phyloP scores from a whole-genome alignment of 2,888 invertebrate species.

The Panopea generosa region DNA sequence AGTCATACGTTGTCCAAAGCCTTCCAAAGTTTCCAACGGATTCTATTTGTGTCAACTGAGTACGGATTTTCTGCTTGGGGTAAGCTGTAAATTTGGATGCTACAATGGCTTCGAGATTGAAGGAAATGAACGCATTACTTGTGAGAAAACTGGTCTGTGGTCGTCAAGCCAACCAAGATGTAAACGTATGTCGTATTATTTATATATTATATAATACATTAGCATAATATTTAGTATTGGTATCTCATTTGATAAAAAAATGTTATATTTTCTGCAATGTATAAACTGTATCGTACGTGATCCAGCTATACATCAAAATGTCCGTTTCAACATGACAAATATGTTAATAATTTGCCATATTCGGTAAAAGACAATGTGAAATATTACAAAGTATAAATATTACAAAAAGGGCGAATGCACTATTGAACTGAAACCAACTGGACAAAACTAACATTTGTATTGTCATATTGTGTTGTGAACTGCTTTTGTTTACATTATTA shows the following conservation, averaged over 20 bases:
- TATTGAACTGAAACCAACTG: too few species aligned
- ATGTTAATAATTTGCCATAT: not conserved
- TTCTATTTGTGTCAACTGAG: slow-evolving; percentile 36
- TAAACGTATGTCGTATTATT: slow-evolving; percentile 24
- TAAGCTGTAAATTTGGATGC: slow-evolving; percentile 37
- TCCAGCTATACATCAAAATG: too few species aligned
- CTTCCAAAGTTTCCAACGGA: slow-evolving; percentile 19
- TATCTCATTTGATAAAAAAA: too few species aligned
- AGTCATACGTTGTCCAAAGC: slow-evolving; percentile 12
- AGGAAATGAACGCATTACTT: not conserved
- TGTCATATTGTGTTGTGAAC: too few species aligned
- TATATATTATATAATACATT: too few species aligned
- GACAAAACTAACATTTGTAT: too few species aligned
- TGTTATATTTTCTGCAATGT: too few species aligned
- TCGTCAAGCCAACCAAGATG: not conserved
- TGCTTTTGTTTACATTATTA: too few species aligned
- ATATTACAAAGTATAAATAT: too few species aligned
- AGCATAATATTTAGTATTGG: not conserved
- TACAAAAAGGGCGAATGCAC: too few species aligned
- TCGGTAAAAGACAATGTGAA: too few species aligned
- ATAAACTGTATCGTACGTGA: too few species aligned
- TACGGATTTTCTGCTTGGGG: slow-evolving; percentile 24
- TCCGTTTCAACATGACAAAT: not conserved
- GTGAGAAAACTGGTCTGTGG: slow-evolving; percentile 10
- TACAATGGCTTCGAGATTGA: slow-evolving; percentile 47